Percentiles rank a stretch among this genome's conserved stretches.
phyloP scores from a whole-genome alignment of 2,797 vertebrate species.

The Tokudaia muenninki region DNA sequence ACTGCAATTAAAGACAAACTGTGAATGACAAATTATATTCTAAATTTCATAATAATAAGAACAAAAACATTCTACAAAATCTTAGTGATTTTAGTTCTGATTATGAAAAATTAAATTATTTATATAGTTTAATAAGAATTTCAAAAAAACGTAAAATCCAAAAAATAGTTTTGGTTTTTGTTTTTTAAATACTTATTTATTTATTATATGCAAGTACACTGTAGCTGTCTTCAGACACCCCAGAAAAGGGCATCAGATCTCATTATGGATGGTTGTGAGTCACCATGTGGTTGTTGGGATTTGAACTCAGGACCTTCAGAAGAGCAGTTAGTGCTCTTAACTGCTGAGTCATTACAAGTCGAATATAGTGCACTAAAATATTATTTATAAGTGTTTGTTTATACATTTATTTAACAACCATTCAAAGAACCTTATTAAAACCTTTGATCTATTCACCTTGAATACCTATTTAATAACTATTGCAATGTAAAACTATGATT shows the following conservation, averaged over 20 bases:
- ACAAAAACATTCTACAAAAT: background rate
- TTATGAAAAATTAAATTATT: background rate
- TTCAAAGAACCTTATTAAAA: background rate
- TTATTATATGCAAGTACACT: no score
- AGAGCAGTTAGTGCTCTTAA: no score
- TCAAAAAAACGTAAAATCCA: background rate
- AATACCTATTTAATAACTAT: background rate
- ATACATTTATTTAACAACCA: background rate
- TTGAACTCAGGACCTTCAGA: no score
- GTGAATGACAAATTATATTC: background rate
- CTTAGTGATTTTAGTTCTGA: background rate
- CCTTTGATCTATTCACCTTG: background rate
- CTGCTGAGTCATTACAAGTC: background rate
- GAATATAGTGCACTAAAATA: background rate
- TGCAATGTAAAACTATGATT: background rate
- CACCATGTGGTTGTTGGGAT: no score
- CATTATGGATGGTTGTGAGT: no score
- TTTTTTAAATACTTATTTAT: background rate
- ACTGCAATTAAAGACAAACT: background rate
- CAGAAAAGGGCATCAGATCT: no score
- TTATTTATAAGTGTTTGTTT: background rate
- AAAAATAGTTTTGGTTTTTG: background rate
- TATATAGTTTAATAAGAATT: constrained; percentile 5
- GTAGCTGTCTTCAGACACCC: no score
- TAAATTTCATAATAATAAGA: constrained; percentile 19